A percentile compares a stretch with the other conserved stretches of the same genome.
These are phyloP conservation scores for Hypothenemus hampei DNA, from an alignment of 1,140 invertebrate genomes.

Conservation along the genomic window DNA sequence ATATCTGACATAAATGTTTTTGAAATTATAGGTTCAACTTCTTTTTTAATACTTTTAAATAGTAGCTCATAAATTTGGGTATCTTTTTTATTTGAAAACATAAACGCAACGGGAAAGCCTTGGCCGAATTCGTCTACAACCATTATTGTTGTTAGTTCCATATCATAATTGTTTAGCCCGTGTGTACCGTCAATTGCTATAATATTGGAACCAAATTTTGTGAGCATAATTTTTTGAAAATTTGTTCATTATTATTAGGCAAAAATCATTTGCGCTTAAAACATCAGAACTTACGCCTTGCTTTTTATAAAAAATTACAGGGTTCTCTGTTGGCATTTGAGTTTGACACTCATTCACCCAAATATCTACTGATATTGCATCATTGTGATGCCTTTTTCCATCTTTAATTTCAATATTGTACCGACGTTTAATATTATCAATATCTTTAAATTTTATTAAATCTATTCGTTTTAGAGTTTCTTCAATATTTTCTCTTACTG, in stretches of 20 bases:
- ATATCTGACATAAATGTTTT: constrained; percentile 30
- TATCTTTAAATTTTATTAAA: constrained; percentile 17
- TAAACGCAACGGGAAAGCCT: constrained; percentile 25
- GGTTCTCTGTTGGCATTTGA: constrained; percentile 1
- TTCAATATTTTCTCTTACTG: neutral
- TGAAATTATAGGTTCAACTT: constrained; percentile 8
- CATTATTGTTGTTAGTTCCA: constrained; percentile 26
- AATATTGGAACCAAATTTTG: constrained; percentile 21
- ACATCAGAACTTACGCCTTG: constrained; percentile 16
- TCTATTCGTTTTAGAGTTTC: constrained; percentile 10
- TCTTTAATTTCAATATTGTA: constrained; percentile 16
- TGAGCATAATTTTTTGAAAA: constrained; percentile 16
- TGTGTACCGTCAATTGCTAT: constrained; percentile 23
- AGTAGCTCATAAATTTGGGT: constrained; percentile 13
- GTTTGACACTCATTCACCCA: constrained; percentile 21
- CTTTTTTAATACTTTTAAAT: constrained; percentile 15
- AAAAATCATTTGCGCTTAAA: constrained; percentile 18
- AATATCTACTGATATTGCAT: constrained; percentile 22
- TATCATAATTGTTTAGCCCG: constrained; percentile 24
- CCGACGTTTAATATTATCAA: constrained; percentile 16
- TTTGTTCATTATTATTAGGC: constrained; percentile 21
- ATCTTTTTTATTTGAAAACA: constrained; percentile 26
- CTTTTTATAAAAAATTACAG: constrained; percentile 20
- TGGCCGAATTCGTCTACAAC: constrained; percentile 26
- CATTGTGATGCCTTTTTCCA: constrained; percentile 16